Percentiles rank a stretch among this genome's conserved stretches.
These are phyloP conservation scores for Drosophila rubida DNA, from an alignment of 2,888 invertebrate species.

Conservation along the genomic window DNA sequence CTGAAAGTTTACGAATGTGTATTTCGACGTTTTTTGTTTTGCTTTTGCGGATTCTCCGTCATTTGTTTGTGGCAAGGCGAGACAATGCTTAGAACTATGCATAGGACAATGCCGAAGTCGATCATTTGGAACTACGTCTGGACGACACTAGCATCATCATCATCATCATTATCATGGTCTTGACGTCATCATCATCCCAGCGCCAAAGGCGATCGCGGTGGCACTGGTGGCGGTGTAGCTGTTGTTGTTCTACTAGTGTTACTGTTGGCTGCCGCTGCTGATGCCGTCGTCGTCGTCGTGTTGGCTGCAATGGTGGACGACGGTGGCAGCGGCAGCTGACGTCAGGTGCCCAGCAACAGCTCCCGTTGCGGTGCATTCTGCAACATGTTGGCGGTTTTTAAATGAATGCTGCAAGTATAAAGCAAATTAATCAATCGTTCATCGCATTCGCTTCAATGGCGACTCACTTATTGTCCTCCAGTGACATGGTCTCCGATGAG, in stretches of 20 bases:
- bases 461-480: slow-evolving; percentile 84
- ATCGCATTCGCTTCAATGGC: not conserved
- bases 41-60: slow-evolving; percentile 5
- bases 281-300: slow-evolving; percentile 22
- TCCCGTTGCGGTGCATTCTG: slow-evolving; percentile 83
- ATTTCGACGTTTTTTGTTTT: too few species aligned
- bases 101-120: slow-evolving; percentile 41
- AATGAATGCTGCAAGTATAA: slow-evolving; percentile 74
- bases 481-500: slow-evolving; percentile 84
- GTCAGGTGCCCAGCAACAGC: slow-evolving; percentile 81
- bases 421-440: not conserved
- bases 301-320: not conserved
- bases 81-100: slow-evolving; percentile 48
- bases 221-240: slow-evolving; percentile 66
- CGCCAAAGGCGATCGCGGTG: slow-evolving; percentile 68
- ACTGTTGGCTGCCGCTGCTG: slow-evolving; percentile 41
- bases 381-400: slow-evolving; percentile 83
- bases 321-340: slow-evolving; percentile 69
- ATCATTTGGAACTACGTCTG: slow-evolving; percentile 24
- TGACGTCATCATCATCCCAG: slow-evolving; percentile 64
- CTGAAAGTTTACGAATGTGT: slow-evolving; percentile 30
- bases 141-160: slow-evolving; percentile 16
- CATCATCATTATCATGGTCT: slow-evolving; percentile 36
- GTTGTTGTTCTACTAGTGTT: slow-evolving; percentile 32
- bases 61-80: slow-evolving; percentile 50